Evolutionary conservation across 2,888 invertebrate species (phyloP).

Genomic region (Uloborus plumipes): DNA sequence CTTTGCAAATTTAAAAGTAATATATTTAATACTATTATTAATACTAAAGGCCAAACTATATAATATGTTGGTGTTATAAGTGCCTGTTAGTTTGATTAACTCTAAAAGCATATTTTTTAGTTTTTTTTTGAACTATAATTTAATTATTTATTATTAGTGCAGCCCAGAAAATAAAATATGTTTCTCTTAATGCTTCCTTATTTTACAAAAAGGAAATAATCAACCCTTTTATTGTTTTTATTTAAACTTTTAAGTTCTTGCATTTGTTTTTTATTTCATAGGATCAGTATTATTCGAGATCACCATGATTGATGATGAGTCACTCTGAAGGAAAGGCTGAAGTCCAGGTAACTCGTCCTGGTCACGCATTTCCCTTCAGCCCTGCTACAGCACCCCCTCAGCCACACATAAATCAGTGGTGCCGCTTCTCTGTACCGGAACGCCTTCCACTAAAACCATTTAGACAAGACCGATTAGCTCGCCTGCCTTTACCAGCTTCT

Average conservation of each 20-base stretch:
- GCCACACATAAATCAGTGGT: slow-evolving; percentile 62
- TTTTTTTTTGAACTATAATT: too few relatives aligned
- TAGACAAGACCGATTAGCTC: slow-evolving; percentile 48
- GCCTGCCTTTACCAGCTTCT: slow-evolving; percentile 52
- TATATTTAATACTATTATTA: too few relatives aligned
- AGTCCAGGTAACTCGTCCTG: slow-evolving; percentile 62
- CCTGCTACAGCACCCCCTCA: slow-evolving; percentile 41
- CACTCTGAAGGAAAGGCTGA: slow-evolving; percentile 61
- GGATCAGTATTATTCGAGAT: not conserved
- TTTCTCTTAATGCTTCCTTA: too few relatives aligned
- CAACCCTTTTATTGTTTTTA: not conserved
- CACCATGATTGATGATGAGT: slow-evolving; percentile 59
- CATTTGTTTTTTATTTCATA: not conserved
- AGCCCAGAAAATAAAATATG: too few relatives aligned
- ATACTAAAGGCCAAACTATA: too few relatives aligned
- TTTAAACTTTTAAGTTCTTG: not conserved
- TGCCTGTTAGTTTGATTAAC: too few relatives aligned
- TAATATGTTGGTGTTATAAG: too few relatives aligned
- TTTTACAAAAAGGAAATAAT: too few relatives aligned
- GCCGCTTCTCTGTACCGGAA: slow-evolving; percentile 51
- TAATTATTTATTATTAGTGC: too few relatives aligned
- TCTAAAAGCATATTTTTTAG: too few relatives aligned
- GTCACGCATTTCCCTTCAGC: slow-evolving; percentile 59
- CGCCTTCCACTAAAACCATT: slow-evolving; percentile 57
- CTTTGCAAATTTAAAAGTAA: too few relatives aligned